phyloP scores from a whole-genome alignment of 2,113 vertebrate species.

The Romanogobio albipinnatus region DNA sequence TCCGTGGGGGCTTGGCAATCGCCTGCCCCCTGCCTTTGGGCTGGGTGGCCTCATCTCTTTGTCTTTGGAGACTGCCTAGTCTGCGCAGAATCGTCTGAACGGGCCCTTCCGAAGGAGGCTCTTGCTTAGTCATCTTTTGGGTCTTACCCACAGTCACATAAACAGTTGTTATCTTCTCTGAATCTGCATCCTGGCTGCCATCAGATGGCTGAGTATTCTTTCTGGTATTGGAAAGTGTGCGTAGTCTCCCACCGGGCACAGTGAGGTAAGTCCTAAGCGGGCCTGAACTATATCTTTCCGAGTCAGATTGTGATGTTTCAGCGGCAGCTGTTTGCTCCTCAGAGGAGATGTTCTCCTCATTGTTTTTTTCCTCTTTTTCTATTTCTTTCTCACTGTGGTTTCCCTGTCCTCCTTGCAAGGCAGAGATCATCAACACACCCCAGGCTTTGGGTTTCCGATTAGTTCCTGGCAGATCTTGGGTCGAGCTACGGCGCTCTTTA shows the following conservation, averaged over 20 bases:
- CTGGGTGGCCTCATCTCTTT: slow-evolving; percentile 67
- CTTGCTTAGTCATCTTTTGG: slow-evolving; percentile 61
- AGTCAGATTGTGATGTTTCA: slow-evolving; percentile 45
- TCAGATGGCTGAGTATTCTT: slow-evolving; percentile 75
- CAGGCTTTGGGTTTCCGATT: slow-evolving; percentile 80
- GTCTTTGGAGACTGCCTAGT: slow-evolving; percentile 86
- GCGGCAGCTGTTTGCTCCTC: slow-evolving; percentile 49
- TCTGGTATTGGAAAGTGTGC: slow-evolving; percentile 71
- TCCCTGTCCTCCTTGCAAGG: slow-evolving; percentile 64
- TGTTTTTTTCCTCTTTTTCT: slow-evolving; percentile 51
- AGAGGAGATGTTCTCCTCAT: slow-evolving; percentile 44
- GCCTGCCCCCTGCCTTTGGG: slow-evolving; percentile 67
- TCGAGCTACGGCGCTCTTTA: slow-evolving; percentile 74
- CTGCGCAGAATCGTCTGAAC: slow-evolving; percentile 84
- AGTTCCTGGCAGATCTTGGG: slow-evolving; percentile 72
- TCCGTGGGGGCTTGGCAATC: slow-evolving; percentile 82
- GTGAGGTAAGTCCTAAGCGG: slow-evolving; percentile 49
- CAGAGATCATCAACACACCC: slow-evolving; percentile 74
- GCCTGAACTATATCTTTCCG: slow-evolving; percentile 62
- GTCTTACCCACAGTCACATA: slow-evolving; percentile 86
- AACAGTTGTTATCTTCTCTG: slow-evolving; percentile 80
- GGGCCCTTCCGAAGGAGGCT: slow-evolving; percentile 71
- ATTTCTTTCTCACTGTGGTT: slow-evolving; percentile 61
- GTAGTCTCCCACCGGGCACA: slow-evolving; percentile 61
- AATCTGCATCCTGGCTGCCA: slow-evolving; percentile 51